Evolutionary conservation across 2,797 vertebrate species (phyloP).

Genomic region (Loriculus beryllinus): DNA sequence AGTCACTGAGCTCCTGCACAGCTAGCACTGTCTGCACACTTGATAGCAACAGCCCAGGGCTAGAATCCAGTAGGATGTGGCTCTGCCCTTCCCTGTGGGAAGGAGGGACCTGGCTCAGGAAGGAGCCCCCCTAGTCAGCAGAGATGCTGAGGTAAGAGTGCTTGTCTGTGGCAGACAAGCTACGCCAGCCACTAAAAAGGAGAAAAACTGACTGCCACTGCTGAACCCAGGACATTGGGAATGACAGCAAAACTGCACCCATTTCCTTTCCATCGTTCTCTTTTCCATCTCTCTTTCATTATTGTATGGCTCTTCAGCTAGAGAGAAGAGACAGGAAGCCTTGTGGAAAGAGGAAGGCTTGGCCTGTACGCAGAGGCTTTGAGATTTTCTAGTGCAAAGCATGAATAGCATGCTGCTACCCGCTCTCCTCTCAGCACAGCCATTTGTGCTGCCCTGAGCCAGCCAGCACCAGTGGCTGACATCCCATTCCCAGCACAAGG

Average conservation of each 20-base stretch:
- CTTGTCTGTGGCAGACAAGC: not conserved
- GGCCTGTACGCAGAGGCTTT: not conserved
- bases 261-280: not conserved
- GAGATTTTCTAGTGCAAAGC: not conserved
- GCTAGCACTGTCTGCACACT: not conserved
- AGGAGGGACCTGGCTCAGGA: not conserved
- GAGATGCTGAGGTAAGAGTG: not conserved
- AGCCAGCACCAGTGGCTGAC: not conserved
- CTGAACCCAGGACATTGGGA: too few relatives aligned
- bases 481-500: not conserved
- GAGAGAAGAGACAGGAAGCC: not conserved
- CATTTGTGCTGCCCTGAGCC: not conserved
- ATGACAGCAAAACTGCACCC: not conserved
- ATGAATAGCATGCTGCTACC: rapidly evolving
- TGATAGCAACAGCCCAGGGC: not conserved
- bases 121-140: not conserved
- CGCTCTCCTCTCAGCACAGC: not conserved
- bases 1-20: not conserved
- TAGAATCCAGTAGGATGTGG: not conserved
- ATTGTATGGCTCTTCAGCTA: not conserved
- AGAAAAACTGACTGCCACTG: too few relatives aligned
- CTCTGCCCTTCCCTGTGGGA: not conserved
- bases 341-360: not conserved
- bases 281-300: not conserved
- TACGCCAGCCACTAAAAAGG: too few relatives aligned